A percentile compares a stretch with the other conserved stretches of the same genome.
These are phyloP conservation scores for Plebejus anna DNA, from an alignment of 2,888 invertebrate species.

Conservation along the genomic window DNA sequence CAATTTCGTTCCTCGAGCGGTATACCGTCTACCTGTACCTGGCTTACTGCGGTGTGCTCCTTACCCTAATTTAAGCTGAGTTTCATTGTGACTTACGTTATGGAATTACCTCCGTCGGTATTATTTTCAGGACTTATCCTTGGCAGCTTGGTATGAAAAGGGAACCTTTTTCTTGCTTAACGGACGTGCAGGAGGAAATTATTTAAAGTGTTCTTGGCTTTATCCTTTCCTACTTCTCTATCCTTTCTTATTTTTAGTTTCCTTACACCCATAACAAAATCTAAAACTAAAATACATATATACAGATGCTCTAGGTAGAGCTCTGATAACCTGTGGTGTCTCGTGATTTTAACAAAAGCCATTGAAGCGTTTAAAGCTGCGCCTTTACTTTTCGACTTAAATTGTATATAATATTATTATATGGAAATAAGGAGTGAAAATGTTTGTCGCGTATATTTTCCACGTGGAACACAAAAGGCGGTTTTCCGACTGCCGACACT, in stretches of 20 bases:
- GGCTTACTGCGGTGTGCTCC: background rate
- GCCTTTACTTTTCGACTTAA: background rate
- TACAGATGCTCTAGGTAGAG: background rate
- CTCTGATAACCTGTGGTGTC: background rate
- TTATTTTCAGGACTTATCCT: slow-evolving; percentile 1
- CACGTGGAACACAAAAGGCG: background rate
- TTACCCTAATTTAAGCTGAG: slow-evolving; percentile 21
- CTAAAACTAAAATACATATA: too few relatives aligned
- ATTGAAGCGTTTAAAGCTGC: background rate
- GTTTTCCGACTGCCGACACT: slow-evolving; percentile 17
- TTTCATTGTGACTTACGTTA: slow-evolving; percentile 5
- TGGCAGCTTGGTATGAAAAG: background rate
- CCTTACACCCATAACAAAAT: too few relatives aligned
- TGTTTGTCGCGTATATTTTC: slow-evolving; percentile 4
- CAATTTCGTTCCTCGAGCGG: background rate
- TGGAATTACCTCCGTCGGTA: background rate
- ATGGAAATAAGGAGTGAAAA: background rate
- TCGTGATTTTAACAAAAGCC: background rate
- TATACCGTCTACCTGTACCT: background rate
- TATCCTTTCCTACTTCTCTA: background rate
- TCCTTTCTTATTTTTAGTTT: too few relatives aligned
- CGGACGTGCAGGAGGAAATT: too few relatives aligned
- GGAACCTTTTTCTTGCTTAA: background rate
- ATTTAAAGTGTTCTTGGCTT: too few relatives aligned
- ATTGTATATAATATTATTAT: background rate